Base-by-base conservation (phyloP, 2,888 invertebrate genomes). In the Drymonia ruficornis region DNA sequence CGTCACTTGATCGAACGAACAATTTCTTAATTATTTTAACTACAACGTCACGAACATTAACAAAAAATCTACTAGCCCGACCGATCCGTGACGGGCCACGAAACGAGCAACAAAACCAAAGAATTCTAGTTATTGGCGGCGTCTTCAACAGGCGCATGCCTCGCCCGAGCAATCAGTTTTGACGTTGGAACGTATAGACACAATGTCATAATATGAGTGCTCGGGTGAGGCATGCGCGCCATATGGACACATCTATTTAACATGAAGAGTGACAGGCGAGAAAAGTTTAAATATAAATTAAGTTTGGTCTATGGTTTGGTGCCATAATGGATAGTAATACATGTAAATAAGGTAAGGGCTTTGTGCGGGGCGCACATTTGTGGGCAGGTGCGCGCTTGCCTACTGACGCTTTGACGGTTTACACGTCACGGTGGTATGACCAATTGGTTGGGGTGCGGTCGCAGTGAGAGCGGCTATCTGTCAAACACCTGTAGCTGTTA, bases 381-480 rank as follows among this genome's bases (percentile, higher is more conserved):
- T 71, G 72, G 74, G 84, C 89, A 89, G 88, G 89, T 89, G 89
- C 69, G 76, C 66, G 83, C 81, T 76, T 76, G 68, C 72, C 73
- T 74, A 56, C 59, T 70, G 67, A 72, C 61, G 72, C 56, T 66
- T 72, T 67, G 61, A 62, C 63, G 56, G 34, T 44, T 23, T 52
- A 15, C 16, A 53, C 56, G 66, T 65, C 61, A 58, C 59, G 56
- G 70, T 54, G 63, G 72, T 73, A 66, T 74, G 79, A 76, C 72
- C 75, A 75, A 77, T 76, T 70, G 63, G 61, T 51, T 59, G 58
- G 53, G 62, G 73, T 56, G 57, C 53, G 80, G 81, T 57, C 61
- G 34, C 54, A 75, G 58, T 83, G 63, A 36, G n/a, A 69, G 85
- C 82, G 82, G 46, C 45, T 42, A 7, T 23, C 8, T 13, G 13